Base-by-base conservation (phyloP, 2,113 vertebrate genomes). In the Scomber colias region DNA sequence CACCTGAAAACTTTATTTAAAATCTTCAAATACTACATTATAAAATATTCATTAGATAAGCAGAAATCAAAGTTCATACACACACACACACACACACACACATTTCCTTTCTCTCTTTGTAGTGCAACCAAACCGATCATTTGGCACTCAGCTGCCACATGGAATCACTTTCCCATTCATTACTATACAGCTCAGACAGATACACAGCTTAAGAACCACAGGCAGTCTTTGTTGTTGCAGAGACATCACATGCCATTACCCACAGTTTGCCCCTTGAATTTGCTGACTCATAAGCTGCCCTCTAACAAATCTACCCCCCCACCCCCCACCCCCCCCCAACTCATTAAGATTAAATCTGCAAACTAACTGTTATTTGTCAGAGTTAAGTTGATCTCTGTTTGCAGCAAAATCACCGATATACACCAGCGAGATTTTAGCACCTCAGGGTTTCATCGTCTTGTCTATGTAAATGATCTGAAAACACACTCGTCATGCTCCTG, bases 271-370 rank as follows among this genome's bases (percentile, higher is more conserved):
- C 62, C 62, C 50, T 67, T 56, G 44, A 60, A 30, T 74, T 48
- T 61, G 12, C 75, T 84, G 75, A 78, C 80, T 87, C 84, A 80
- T 75, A 76, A 76, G 48, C 84, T 59, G 40, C 59, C 11, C 44
- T 1, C 6, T 5, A 82, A 53, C 24, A 56, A 77, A 70, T 45
- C 74, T 55, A 30, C 68, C 54, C 71, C 70, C 62, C 2, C 24
- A 30, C 68, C 53, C 71, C 73, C 62, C 21, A 21, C 21, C 24
- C 3, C 69, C 69, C 17, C 17, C 51, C 48, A 15, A 81, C 77
- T 80, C 75, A 60, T 64, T 1, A 40, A 77, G 82, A 82, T 83
- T 83, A 81, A 35, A 30, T 11, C 31, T 46, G 13, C 15, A 61
- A n/a, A 55, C 44, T 61, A n/a, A 55, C 44, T 61, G 45, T 27